Conservation (phyloP, 2,797 vertebrate genomes). For the Poeciliopsis infans region DNA sequence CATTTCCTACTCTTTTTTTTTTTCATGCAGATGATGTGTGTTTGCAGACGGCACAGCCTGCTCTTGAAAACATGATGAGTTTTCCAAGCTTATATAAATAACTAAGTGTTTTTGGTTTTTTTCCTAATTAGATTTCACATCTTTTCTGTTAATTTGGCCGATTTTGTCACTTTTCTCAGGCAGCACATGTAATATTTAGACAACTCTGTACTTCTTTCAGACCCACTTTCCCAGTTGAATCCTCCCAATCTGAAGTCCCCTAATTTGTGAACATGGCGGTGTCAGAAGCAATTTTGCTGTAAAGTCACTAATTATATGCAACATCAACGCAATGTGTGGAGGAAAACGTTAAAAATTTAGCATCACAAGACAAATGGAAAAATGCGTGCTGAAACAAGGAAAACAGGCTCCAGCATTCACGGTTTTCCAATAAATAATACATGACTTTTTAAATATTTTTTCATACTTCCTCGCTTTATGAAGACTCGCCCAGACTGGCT, state of each 20-base stretch:
- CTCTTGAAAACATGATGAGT: constrained; percentile 70
- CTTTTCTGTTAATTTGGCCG: constrained; percentile 94
- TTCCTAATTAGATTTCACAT: constrained; percentile 79
- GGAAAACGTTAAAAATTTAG: constrained; percentile 96
- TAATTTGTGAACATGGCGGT: constrained; percentile 92
- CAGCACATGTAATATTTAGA: constrained; percentile 95
- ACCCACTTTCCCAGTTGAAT: constrained; percentile 90
- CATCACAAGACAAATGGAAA: constrained; percentile 94
- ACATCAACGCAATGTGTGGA: constrained; percentile 93
- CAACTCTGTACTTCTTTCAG: constrained; percentile 83
- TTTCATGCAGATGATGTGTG: constrained; percentile 59
- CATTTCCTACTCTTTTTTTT: constrained; percentile 78
- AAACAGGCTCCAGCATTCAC: constrained; percentile 89
- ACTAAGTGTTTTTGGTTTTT: constrained; percentile 52
- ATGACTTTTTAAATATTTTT: constrained; percentile 78
- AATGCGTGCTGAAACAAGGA: constrained; percentile 92
- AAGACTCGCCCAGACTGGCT: constrained; percentile 53
- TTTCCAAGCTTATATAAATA: constrained; percentile 81
- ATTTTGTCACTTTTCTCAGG: constrained; percentile 93
- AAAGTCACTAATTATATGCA: constrained; percentile 97
- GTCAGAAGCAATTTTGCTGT: constrained; percentile 97
- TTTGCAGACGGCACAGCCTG: constrained; percentile 71
- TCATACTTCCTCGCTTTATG: constrained; percentile 28
- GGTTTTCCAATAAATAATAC: constrained; percentile 94
- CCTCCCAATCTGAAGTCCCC: constrained; percentile 90